These are phyloP conservation scores for Leptinotarsa haldemani DNA, from an alignment of 2,888 invertebrate genomes.

Conservation along the genomic window DNA sequence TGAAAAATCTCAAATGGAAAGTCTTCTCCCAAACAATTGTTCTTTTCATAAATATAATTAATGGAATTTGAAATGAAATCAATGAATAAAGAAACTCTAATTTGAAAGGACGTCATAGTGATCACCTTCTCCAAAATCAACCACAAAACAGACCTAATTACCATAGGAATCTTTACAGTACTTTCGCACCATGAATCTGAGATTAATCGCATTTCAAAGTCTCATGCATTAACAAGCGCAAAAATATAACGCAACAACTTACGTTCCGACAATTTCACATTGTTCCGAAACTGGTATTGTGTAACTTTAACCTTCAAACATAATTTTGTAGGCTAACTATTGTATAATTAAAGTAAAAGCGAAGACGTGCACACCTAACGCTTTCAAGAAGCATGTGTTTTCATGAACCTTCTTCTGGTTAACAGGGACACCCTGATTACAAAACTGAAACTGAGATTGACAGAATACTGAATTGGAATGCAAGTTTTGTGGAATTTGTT, in stretches of 20 bases:
- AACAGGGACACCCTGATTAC: too few species aligned
- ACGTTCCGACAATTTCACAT: constrained; percentile 5
- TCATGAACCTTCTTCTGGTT: too few species aligned
- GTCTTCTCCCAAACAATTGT: too few species aligned
- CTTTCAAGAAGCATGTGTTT: background rate
- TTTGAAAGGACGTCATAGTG: too few species aligned
- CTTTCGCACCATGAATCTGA: background rate
- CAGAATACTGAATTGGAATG: too few species aligned
- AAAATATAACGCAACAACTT: background rate
- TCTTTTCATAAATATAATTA: too few species aligned
- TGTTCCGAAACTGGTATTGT: background rate
- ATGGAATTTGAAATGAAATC: too few species aligned
- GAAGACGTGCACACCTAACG: background rate
- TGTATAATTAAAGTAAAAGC: constrained; percentile 15
- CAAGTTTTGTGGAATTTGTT: too few species aligned
- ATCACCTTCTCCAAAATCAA: background rate
- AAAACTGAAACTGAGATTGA: too few species aligned
- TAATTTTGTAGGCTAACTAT: background rate
- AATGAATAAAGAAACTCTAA: too few species aligned
- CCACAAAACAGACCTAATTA: background rate
- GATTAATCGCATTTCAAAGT: background rate
- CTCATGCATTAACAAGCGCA: background rate
- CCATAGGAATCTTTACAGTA: background rate
- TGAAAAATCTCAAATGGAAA: too few species aligned
- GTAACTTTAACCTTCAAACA: background rate